Percentiles rank a stretch among this genome's conserved stretches.
These are phyloP conservation scores for Troides oblongomaculatus DNA, from an alignment of 2,888 invertebrate genomes.

Conservation along the genomic window DNA sequence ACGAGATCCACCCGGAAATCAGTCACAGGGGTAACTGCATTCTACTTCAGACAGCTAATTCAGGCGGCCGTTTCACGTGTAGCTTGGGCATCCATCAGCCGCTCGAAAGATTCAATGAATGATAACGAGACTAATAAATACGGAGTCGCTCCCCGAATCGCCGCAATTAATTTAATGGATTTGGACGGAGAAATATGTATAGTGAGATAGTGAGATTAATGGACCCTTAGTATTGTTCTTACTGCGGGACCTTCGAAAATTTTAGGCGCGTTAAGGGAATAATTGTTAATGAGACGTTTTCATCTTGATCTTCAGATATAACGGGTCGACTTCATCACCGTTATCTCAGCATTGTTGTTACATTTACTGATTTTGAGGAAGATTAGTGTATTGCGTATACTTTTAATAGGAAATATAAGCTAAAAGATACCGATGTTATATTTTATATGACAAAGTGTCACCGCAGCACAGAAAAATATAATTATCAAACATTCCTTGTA, in stretches of 20 bases:
- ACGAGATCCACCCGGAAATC: slow-evolving; percentile 55
- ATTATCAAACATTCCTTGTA: too few species aligned
- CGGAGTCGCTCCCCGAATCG: slow-evolving; percentile 73
- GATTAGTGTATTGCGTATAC: too few species aligned
- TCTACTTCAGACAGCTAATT: slow-evolving; percentile 75
- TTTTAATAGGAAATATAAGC: too few species aligned
- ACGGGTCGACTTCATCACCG: too few species aligned
- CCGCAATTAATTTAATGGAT: slow-evolving; percentile 79
- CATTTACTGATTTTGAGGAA: too few species aligned
- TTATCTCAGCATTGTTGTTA: too few species aligned
- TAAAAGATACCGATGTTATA: too few species aligned
- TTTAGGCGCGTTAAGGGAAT: slow-evolving; percentile 21
- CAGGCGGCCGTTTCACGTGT: slow-evolving; percentile 71
- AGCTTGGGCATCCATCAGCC: slow-evolving; percentile 71
- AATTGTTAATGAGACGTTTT: neutral
- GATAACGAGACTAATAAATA: slow-evolving; percentile 80
- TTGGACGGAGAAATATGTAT: slow-evolving; percentile 79
- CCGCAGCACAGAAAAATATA: too few species aligned
- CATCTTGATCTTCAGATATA: neutral
- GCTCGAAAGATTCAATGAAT: slow-evolving; percentile 71
- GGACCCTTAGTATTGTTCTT: slow-evolving; percentile 61
- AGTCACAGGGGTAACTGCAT: slow-evolving; percentile 73
- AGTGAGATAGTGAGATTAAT: slow-evolving; percentile 77
- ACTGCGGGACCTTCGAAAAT: slow-evolving; percentile 48
- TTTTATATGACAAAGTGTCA: too few species aligned